phyloP scores from a whole-genome alignment of 2,797 vertebrate genomes.

The Cyclopterus lumpus region DNA sequence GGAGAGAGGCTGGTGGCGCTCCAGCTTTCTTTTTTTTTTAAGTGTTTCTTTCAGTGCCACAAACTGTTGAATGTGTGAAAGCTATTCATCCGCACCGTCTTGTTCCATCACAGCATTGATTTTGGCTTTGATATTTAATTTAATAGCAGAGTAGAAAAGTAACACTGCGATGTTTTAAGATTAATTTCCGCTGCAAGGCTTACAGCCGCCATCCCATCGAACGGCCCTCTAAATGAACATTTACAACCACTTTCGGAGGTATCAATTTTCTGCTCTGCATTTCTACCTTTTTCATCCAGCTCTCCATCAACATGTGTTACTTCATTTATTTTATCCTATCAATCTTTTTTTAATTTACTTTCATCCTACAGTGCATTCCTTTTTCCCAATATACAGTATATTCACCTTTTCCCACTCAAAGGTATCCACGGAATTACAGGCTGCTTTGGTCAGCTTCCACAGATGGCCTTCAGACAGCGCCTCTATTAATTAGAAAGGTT shows the following conservation, averaged over 20 bases:
- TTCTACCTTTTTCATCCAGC: not conserved
- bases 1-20: slow-evolving; percentile 7
- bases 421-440: not conserved
- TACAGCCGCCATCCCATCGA: slow-evolving; percentile 1
- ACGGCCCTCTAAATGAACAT: slow-evolving; percentile 32
- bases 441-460: not conserved
- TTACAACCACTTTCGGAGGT: slow-evolving; percentile 23
- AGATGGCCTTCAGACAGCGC: not conserved
- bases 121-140: slow-evolving; percentile 41
- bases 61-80: slow-evolving; percentile 34
- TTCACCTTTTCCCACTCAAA: not conserved
- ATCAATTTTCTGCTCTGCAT: slow-evolving; percentile 17
- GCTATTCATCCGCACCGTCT: slow-evolving; percentile 31
- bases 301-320: slow-evolving; percentile 23
- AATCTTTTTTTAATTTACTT: not conserved
- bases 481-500: not conserved
- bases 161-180: slow-evolving; percentile 15
- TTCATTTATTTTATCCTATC: slow-evolving; percentile 2
- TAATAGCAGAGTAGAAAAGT: slow-evolving; percentile 26
- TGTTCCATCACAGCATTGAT: slow-evolving; percentile 39
- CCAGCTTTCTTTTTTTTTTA: slow-evolving; percentile 6
- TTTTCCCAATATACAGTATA: not conserved
- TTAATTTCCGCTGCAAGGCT: slow-evolving; percentile 23
- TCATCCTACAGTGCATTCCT: not conserved
- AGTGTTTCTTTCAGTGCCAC: slow-evolving; percentile 39